Evolutionary conservation across 1,140 invertebrate genomes (phyloP), one percentile per base, ranked within the genome.

Genomic region (Nylanderia fulva): DNA sequence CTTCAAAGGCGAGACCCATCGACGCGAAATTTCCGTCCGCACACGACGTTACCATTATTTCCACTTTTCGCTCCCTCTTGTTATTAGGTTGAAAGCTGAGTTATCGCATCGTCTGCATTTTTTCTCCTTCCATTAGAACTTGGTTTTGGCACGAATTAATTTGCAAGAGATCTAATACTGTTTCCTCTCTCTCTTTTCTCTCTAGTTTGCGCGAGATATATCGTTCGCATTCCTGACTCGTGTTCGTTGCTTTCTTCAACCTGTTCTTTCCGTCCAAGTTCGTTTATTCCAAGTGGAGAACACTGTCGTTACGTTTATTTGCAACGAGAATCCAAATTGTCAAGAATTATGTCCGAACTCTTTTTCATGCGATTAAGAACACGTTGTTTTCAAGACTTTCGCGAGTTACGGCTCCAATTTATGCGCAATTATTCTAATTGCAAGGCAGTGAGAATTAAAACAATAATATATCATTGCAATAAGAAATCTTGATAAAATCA

Each of bases 81-180:
- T 68, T 79, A 79, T 68, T 68, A 79, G 61, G 42, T 68, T 68
- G 75, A 79, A 79, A 68, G 42, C 75, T 79, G 61, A 79, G 42
- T 79, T 79, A 79, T 79, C 42, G 61, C 29, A 68, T n/a, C 29
- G 29, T 68, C 42, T 15, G 42, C 60, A 52, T 79, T 79, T 79
- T 61, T 13, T 39, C 13, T 48, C 9, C 58, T 48, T 48, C 15
- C 36, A 18, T 42, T 42, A 15, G 13, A 36, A 13, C 75, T 36
- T 42, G 29, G 9, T 79, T 66, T 79, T 66, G 61, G 42, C 61
- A 52, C 61, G 29, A 66, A 79, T 64, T 79, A 79, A 79, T 68
- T 79, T 79, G 61, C 61, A 42, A 79, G 42, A 66, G 29, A 52
- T 79, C 61, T 33, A 33, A n/a, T 24, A 21, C 29, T 27, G 48